Base-by-base conservation (phyloP, 2,113 vertebrate species). In the Apteryx mantelli region DNA sequence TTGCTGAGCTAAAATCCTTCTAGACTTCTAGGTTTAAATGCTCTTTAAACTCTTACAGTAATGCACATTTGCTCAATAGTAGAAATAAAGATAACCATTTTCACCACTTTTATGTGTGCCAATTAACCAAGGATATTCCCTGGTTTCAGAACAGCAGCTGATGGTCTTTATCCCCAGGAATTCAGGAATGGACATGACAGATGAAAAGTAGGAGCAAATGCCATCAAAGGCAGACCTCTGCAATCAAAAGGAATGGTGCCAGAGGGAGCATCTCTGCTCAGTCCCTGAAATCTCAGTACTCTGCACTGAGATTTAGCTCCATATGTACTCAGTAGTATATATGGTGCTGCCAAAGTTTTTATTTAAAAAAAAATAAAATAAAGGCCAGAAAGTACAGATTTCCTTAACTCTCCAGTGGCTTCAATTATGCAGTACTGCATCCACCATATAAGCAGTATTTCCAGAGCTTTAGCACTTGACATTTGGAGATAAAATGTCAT, bases 401-500 rank as follows among this genome's bases (percentile, higher is more conserved):
- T 92, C 66, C 82, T 94, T 93, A 92, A 84, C 73, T 91, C 83
- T 95, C 82, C 70, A 4, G 42, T 15, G 58, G 50, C 83, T 89
- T 95, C 91, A 95, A 91, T 95, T 95, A 96, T 66, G 79, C 90
- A 95, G 74, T 24, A 82, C 86, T 69, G 63, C 82, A 71, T 55
- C 78, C 46, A 91, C 82, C 77, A 79, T 13, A 34, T 85, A 95
- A 95, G 91, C 89, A 61, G 50, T 88, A 91, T 93, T 97, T 96
- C 73, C 91, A 96, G 70, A 96, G 81, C 73, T 95, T 94, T 87
- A 97, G 88, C 73, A 95, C 74, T 95, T 97, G 96, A 96, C 95
- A 97, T 98, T 98, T 97, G 88, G 88, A 96, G 88, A 96, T 92
- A 77, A 97, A 97, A 97, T 95, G 94, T 91, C 97, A 97, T 81